Conservation (phyloP, 2,113 vertebrate species). For the Numida meleagris region DNA sequence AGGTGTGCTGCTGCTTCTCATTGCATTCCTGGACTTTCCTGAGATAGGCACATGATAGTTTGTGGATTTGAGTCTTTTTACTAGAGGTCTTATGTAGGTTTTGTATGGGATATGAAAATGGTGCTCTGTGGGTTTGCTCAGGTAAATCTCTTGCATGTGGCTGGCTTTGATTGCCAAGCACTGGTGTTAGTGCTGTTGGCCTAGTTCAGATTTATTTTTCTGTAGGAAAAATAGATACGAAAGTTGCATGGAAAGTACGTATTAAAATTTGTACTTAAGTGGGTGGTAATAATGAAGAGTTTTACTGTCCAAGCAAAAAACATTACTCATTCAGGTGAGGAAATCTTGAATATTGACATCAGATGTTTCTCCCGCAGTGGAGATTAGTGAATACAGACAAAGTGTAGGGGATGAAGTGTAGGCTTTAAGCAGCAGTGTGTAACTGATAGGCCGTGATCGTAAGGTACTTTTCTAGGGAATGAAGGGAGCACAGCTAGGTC, state of each 20-base stretch:
- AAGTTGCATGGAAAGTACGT: not conserved
- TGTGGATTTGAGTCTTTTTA: no score
- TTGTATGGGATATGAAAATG: not conserved
- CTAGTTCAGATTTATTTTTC: not conserved
- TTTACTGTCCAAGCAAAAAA: not conserved
- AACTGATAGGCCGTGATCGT: no score
- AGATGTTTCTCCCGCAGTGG: not conserved
- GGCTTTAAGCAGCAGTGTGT: not conserved
- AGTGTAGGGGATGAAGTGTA: not conserved
- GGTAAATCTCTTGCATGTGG: not conserved
- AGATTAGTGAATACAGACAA: not conserved
- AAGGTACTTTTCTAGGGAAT: fast-evolving
- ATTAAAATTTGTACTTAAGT: not conserved
- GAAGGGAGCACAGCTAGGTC: not conserved
- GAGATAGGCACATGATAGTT: no score
- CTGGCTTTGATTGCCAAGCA: not conserved
- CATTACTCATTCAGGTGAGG: not conserved
- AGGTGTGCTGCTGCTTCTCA: not conserved
- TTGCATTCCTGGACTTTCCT: not conserved
- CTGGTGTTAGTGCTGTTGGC: fast-evolving
- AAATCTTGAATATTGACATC: not conserved
- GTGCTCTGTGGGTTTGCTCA: not conserved
- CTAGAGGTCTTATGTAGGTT: not conserved
- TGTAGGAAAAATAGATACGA: not conserved
- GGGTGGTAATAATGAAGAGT: not conserved